Evolutionary conservation across 23 tunicate genomes (phyloP), one percentile per base, ranked within the genome.

Genomic region (Phallusia fumigata): DNA sequence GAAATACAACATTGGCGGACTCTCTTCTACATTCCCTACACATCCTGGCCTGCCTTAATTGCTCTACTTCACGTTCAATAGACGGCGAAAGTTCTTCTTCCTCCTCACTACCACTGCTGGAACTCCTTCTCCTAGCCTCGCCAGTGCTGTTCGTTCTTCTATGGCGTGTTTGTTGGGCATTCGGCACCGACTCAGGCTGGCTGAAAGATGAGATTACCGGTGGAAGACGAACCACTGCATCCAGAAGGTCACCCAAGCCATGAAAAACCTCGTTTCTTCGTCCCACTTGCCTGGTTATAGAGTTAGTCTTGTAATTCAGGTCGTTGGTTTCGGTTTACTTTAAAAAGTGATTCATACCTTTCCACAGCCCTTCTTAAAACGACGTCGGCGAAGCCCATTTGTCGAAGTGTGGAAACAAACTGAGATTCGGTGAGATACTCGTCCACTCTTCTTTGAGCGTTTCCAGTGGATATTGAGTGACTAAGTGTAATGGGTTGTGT

Each of bases 1-100:
- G 36, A 51, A 90, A 69, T 2, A 90, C 95, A 18, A 90, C 73
- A 49, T 65, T 76, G 0, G 95, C 86, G 18, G 36, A 79, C 33
- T 80, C 80, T 51, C 35, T 33, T 52, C 75, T 50, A 35, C 95
- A 90, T 18, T 36, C 35, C 53, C 69, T 85, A 64, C 95, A 90
- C 50, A n/a, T 47, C 45, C 87, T 44, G 10, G 52, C 30, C 8
- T 78, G 33, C 50, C 83, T 78, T 19, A 88, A 49, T 11, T 65
- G 58, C 33, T 78, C 34, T 16, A 88, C 53, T 79, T 83, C 91
- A 24, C 5, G 13, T 21, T 21, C 69, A 22, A 58, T 58, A 24
- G 69, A 58, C 47, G 47, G 47, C 47, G 47, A 40, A 40, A 40
- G 47, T 5, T 3, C 3, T 58, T 58, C 69, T 51, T 51, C 58